Evolutionary conservation across 2,113 vertebrate genomes (phyloP).

Genomic region (Pseudorasbora parva): DNA sequence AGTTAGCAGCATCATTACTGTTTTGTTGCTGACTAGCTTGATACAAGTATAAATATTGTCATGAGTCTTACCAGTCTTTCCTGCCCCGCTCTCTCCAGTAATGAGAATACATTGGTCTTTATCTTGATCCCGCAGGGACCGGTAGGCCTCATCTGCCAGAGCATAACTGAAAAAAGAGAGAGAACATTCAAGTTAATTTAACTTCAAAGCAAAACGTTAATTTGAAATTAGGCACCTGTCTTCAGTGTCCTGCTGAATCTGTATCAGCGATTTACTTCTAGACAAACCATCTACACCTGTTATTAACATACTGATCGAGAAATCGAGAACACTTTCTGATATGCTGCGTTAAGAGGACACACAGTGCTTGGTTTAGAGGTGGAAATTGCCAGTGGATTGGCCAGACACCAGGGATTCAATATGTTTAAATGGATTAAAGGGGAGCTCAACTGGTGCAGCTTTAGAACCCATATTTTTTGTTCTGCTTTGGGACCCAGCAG

Average conservation of each 20-base stretch:
- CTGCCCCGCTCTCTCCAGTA: conserved; percentile 96
- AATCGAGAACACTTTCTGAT: not conserved
- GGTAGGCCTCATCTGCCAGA: conserved; percentile 94
- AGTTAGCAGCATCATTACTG: not conserved
- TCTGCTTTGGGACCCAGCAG: not conserved
- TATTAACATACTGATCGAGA: not conserved
- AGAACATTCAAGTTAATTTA: not conserved
- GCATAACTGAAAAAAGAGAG: conserved; percentile 85
- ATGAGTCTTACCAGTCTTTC: conserved; percentile 88
- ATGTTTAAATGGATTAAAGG: conserved; percentile 22
- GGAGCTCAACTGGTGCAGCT: not conserved
- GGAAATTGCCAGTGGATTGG: conserved; percentile 16
- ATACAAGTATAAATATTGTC: not conserved
- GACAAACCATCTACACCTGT: not conserved
- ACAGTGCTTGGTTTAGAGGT: conserved; percentile 28
- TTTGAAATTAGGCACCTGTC: not conserved
- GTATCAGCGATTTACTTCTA: not conserved
- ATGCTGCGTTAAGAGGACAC: not conserved
- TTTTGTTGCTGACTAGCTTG: not conserved
- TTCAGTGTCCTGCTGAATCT: not conserved
- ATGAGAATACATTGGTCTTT: conserved; percentile 99
- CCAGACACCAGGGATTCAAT: conserved; percentile 60
- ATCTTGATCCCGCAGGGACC: conserved; percentile 97
- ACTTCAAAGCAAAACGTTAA: not conserved
- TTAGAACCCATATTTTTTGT: not conserved